Evolutionary conservation across 2,113 vertebrate genomes (phyloP).

Genomic region (Peromyscus leucopus): DNA sequence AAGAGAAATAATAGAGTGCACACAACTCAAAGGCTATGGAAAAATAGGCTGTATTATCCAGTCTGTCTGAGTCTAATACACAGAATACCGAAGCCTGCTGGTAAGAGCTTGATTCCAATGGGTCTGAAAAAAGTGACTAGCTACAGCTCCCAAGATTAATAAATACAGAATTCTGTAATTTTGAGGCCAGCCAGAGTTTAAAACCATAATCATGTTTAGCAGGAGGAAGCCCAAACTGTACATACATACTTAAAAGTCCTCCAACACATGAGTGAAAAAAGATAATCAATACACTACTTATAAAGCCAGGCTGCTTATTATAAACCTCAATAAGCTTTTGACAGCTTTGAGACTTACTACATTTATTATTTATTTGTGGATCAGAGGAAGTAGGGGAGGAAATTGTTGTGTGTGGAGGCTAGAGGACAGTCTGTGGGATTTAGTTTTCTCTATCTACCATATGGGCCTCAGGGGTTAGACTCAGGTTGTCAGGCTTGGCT

Average conservation of each 20-base stretch:
- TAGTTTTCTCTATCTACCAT: not conserved
- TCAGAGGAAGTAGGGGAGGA: not conserved
- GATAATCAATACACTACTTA: not conserved
- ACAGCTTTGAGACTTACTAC: not conserved
- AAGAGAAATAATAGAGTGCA: not conserved
- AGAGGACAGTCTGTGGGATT: not conserved
- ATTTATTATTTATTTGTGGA: not conserved
- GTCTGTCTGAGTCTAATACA: not conserved
- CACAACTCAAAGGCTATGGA: not conserved
- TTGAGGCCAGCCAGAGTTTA: not conserved
- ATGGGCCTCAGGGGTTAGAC: not conserved
- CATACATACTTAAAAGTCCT: not conserved
- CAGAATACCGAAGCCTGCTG: not conserved
- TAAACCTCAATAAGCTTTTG: conserved; percentile 23
- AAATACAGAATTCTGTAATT: conserved; percentile 5
- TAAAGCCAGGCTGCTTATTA: not conserved
- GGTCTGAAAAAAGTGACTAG: conserved; percentile 12
- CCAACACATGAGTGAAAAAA: not conserved
- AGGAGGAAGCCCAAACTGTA: not conserved
- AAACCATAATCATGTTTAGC: not conserved
- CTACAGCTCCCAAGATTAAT: not conserved
- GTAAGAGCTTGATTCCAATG: not conserved
- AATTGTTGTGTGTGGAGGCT: not conserved
- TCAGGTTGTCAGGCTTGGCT: not conserved
- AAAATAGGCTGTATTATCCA: not conserved